Base-by-base conservation (phyloP, 2,797 vertebrate species). In the Characodon lateralis region DNA sequence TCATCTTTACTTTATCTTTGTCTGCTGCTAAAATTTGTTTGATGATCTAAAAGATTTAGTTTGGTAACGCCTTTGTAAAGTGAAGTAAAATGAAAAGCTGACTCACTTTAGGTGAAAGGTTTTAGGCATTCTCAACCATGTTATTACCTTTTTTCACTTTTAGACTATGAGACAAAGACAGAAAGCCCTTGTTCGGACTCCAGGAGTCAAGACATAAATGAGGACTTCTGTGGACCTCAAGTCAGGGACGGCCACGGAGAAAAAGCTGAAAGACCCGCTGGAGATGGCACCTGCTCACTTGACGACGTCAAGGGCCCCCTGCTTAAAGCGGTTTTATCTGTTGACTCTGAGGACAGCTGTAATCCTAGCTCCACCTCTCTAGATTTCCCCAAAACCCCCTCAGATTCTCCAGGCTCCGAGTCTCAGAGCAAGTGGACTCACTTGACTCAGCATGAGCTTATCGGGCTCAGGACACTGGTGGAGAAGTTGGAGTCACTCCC, bases 401-500 rank as follows among this genome's bases (percentile, higher is more conserved):
- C 95, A 0, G 96, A 96, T 90, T 98, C 97, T 18, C 97, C 97
- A 0, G 87, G 93, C 43, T 94, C 95, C 0, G 97, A 98, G 88
- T 88, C 93, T 16, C 89, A 85, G 2, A 91, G 91, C 82, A 96
- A 95, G 85, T 98, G 97, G 97, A 98, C 95, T 68, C 96, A 98
- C 90, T 92, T 99, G 88, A 99, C 98, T 0, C 96, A 97, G 92
- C 99, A 98, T 93, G 98, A 99, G 81, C 94, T 99, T 90, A 96
- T 94, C 56, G 98, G 98, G 73, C 96, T 99, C 73, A 96, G 95
- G 91, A 97, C 96, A 2, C 94, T 99, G 81, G 97, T 99, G 26
- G 97, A 99, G 90, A 99, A 98, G 85, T 96, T 99, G 72, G 97
- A 99, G 88, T 97, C 97, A 4, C 97, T 99, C 53, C 97, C 98